Base-by-base conservation (phyloP, 2,888 invertebrate genomes). In the Cremastobaeus sp. region DNA sequence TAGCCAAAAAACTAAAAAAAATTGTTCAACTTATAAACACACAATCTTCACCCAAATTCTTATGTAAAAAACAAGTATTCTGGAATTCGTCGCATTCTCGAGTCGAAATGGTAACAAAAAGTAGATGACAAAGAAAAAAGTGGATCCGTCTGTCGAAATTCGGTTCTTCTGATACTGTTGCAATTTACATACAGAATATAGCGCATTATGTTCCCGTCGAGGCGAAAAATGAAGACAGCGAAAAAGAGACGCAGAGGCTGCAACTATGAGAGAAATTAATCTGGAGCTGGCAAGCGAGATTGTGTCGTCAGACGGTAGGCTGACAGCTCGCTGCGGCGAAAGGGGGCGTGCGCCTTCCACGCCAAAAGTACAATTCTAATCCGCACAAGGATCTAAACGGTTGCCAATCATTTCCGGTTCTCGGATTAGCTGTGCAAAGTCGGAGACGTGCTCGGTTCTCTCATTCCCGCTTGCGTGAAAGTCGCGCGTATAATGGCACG, bases 321-420 rank as follows among this genome's bases (percentile, higher is more conserved):
- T 81, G 84, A 85, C 85, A 83, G 82, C 45, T 62, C 59, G 21
- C 34, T 39, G 62, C 45, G 45, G 62, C 57, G 45, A 48, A 47
- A 55, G 57, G 50, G 69, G 69, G 62, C 41, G 68, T 52, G 72
- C 64, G 68, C 73, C 68, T 70, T 71, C 64, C 55, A 68, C 62
- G 74, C 62, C 71, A 52, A 64, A 76, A 72, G 66, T 74, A 82
- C 81, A 82, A 82, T 81, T 81, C 81, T 83, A 83, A 83, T 83
- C 83, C 82, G 75, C 76, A 76, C 71, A 70, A 77, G 81, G 80
- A 84, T 87, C 87, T 87, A 88, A 88, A 88, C 87, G 87, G 85
- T 88, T 88, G 87, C 86, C 87, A 86, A 87, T 88, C 87, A 86
- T 87, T 87, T 88, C 87, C 87, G 87, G 88, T 87, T 87, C 79